Conservation (phyloP, 2,113 vertebrate genomes). For the Xiphophorus couchianus region DNA sequence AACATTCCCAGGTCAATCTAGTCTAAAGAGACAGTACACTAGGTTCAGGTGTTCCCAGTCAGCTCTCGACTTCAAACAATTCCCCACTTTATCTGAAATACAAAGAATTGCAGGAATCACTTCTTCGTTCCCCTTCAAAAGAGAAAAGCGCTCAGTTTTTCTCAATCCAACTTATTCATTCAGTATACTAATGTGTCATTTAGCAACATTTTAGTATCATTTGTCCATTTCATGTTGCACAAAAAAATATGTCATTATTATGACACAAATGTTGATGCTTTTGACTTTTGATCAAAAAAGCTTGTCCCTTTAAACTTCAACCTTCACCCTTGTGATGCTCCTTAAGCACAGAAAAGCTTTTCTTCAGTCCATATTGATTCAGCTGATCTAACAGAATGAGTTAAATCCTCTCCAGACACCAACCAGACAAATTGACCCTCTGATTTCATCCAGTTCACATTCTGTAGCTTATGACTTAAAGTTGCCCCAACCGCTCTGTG, state of each 20-base stretch:
- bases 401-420: not conserved
- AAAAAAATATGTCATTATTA: not conserved
- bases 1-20: too few relatives aligned
- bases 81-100: too few relatives aligned
- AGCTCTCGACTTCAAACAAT: too few relatives aligned
- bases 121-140: too few relatives aligned
- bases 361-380: conserved; percentile 18
- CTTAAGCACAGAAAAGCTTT: conserved; percentile 4
- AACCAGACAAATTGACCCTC: conserved; percentile 4
- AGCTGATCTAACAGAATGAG: conserved; percentile 14
- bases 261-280: not conserved
- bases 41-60: too few relatives aligned
- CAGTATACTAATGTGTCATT: not conserved
- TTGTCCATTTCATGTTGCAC: not conserved
- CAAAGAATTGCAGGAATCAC: too few relatives aligned
- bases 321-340: not conserved
- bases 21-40: too few relatives aligned
- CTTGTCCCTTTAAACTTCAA: not conserved
- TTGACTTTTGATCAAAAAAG: not conserved
- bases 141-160: too few relatives aligned
- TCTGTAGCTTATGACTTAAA: not conserved
- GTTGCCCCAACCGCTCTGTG: not conserved
- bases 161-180: too few relatives aligned
- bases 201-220: not conserved
- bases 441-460: not conserved